phyloP scores from a whole-genome alignment of 2,888 invertebrate species.

The Thelaira solivaga region DNA sequence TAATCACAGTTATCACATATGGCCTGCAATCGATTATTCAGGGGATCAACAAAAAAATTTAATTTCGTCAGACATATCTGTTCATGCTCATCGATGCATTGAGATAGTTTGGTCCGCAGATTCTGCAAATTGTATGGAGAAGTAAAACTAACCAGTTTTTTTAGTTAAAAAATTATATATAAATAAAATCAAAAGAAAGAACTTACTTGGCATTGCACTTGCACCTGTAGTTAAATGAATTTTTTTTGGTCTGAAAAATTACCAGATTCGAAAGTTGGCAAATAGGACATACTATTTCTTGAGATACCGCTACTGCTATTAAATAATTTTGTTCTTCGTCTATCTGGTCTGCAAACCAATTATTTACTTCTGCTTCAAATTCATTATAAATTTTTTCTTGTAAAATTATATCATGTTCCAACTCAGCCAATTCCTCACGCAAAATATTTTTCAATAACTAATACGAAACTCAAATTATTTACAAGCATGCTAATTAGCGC shows the following conservation, averaged over 20 bases:
- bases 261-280: constrained; percentile 78
- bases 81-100: constrained; percentile 67
- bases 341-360: constrained; percentile 71
- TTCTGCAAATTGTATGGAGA: constrained; percentile 62
- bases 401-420: constrained; percentile 71
- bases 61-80: constrained; percentile 66
- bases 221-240: constrained; percentile 68
- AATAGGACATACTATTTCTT: constrained; percentile 79
- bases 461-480: not conserved
- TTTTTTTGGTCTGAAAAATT: constrained; percentile 18
- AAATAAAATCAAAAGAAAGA: not conserved
- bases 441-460: constrained; percentile 66
- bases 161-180: not conserved
- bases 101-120: constrained; percentile 63
- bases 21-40: constrained; percentile 63
- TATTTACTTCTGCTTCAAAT: constrained; percentile 70
- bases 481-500: not conserved
- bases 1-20: constrained; percentile 73
- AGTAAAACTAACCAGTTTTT: constrained; percentile 63
- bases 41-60: constrained; percentile 67
- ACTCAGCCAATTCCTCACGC: constrained; percentile 70
- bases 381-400: constrained; percentile 74
- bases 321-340: constrained; percentile 69
- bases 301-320: constrained; percentile 73
- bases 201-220: constrained; percentile 73